Base-by-base conservation (phyloP, 2,113 vertebrate genomes). In the Scalopus aquaticus region DNA sequence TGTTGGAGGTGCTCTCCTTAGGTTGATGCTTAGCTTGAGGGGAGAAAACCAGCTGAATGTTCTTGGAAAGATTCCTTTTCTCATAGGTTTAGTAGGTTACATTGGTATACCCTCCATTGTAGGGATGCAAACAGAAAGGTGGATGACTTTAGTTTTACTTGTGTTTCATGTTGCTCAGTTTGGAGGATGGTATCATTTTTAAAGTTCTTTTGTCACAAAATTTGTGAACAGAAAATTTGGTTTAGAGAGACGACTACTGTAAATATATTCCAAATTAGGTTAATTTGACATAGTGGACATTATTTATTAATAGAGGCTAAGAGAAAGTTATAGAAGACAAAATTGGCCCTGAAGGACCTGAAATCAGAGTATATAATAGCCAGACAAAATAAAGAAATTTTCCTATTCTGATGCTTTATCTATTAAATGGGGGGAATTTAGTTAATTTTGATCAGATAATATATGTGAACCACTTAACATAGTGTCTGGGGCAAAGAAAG, bases 121-220 rank as follows among this genome's bases (percentile, higher is more conserved):
- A 88, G 30, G 9, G n/a, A 91, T 49, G 12, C 10, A 81, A 81
- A 37, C 11, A 44, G 69, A 90, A 81, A 30, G 32, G 58, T 79
- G 26, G 82, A 89, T 86, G 5, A 32, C 10, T 77, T 91, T 20
- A 84, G 24, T 20, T 15, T 67, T 88, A 49, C 35, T 78, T 88
- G 26, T 39, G 16, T 30, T 74, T 81, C 26, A 7, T 28, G 13
- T 81, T 74, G 13, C 69, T 77, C 32, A 28, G 17, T 67, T 69
- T 54, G 19, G 54, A 32, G 32, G 28, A 13, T 15, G 37, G 19
- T 22, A 76, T 24, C 3, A 94, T 73, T 89, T 92, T 79, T 58
- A 90, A 94, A 54, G n/a, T 51, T 67, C 32, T 30, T 69, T 93
- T 67, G 51, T 62, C 20, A 84, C 32, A 84, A 37, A 72, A 93